Conservation (phyloP, 2,888 invertebrate species). For the Lepetodrilus schrolli region DNA sequence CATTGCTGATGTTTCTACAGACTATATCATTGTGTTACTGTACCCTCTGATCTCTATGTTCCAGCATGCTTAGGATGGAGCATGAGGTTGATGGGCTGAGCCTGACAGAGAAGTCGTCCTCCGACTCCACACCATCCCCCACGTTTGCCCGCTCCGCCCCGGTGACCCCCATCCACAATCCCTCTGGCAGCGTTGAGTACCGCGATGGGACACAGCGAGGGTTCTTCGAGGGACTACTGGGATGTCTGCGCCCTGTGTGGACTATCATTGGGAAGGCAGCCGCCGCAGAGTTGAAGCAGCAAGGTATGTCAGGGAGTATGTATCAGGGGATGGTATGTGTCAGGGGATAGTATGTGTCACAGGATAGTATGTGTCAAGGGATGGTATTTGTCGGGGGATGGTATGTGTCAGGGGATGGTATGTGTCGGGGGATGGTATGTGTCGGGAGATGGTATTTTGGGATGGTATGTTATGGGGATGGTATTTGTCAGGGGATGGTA, state of each 20-base stretch:
- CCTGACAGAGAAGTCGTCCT: slow-evolving; percentile 60
- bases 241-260: slow-evolving; percentile 90
- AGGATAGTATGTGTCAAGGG: no score
- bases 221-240: slow-evolving; percentile 82
- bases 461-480: no score
- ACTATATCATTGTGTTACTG: no score
- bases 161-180: slow-evolving; percentile 62
- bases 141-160: slow-evolving; percentile 70
- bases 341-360: no score
- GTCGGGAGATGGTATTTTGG: no score
- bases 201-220: slow-evolving; percentile 65
- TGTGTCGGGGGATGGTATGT: no score
- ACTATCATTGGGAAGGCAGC: slow-evolving; percentile 87
- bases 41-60: no score
- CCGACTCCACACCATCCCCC: slow-evolving; percentile 59
- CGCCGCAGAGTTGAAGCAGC: slow-evolving; percentile 71
- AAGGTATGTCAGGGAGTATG: slow-evolving; percentile 60
- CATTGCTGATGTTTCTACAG: no score
- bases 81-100: slow-evolving; percentile 69
- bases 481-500: no score
- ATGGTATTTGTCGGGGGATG: no score
- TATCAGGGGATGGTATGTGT: no score
- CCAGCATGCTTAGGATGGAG: slow-evolving; percentile 73
- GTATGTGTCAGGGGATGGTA: no score
- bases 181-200: slow-evolving; percentile 62